phyloP scores from a whole-genome alignment of 2,113 vertebrate genomes.

The Saguinus imperator region DNA sequence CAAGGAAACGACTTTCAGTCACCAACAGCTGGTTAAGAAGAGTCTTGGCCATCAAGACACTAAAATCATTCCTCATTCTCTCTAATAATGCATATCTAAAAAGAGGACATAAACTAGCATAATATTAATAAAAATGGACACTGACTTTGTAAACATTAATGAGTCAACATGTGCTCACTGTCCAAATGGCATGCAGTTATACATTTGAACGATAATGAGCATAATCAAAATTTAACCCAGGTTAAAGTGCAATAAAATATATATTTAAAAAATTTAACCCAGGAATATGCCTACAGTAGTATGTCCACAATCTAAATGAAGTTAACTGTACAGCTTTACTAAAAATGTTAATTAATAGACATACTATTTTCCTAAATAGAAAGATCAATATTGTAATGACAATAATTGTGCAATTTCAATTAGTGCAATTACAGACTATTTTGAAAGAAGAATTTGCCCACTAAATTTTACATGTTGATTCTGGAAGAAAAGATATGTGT shows the following conservation, averaged over 20 bases:
- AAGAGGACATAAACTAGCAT: background rate
- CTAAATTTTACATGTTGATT: background rate
- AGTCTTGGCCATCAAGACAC: background rate
- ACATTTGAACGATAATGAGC: background rate
- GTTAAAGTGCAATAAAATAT: too few species aligned
- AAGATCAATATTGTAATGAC: background rate
- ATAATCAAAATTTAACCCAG: background rate
- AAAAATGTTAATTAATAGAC: background rate
- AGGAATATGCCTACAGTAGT: conserved; percentile 5
- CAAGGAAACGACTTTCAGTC: background rate
- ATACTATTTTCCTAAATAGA: background rate
- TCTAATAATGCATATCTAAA: background rate
- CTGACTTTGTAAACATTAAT: background rate
- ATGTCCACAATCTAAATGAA: conserved; percentile 4
- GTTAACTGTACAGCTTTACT: background rate
- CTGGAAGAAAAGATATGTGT: background rate
- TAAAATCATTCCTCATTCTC: background rate
- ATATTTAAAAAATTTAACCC: background rate
- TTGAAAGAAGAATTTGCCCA: background rate
- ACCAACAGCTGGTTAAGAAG: background rate
- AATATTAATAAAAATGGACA: background rate
- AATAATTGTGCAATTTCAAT: background rate
- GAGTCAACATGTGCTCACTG: background rate
- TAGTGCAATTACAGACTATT: conserved; percentile 23
- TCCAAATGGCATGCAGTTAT: background rate